Evolutionary conservation across 2,113 vertebrate genomes (phyloP).

Genomic region (Pica pica): DNA sequence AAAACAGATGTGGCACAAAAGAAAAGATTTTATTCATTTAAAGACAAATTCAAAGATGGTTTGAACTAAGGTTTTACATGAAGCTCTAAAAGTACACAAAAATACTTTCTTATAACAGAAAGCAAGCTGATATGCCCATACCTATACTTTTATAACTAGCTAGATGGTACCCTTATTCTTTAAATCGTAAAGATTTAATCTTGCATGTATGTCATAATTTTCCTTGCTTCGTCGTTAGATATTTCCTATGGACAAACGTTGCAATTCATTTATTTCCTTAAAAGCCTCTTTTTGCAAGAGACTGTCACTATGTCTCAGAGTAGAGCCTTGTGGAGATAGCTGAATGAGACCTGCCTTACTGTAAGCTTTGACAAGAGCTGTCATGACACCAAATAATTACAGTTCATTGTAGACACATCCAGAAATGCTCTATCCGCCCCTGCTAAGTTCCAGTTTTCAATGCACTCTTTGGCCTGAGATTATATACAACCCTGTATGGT

Average conservation of each 20-base stretch:
- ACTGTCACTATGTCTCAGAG: neutral
- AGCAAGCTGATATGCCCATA: neutral
- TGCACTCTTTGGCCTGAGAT: neutral
- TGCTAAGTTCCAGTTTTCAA: neutral
- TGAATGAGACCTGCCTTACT: neutral
- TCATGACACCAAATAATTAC: neutral
- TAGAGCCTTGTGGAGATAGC: accelerated
- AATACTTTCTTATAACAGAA: neutral
- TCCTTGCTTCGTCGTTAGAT: neutral
- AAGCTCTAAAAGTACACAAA: neutral
- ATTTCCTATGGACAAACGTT: neutral
- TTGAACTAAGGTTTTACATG: neutral
- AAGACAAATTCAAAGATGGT: neutral
- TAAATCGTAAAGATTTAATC: neutral
- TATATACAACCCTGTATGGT: neutral
- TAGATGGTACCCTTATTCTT: neutral
- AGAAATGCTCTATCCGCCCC: neutral
- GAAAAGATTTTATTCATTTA: neutral
- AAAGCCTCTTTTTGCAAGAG: neutral
- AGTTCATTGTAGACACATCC: neutral
- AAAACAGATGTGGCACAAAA: neutral
- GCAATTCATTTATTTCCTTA: neutral
- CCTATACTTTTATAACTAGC: neutral
- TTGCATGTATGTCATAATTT: neutral
- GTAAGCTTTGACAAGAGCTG: neutral